phyloP scores from a whole-genome alignment of 2,113 vertebrate genomes.

The Callaeas wilsoni region DNA sequence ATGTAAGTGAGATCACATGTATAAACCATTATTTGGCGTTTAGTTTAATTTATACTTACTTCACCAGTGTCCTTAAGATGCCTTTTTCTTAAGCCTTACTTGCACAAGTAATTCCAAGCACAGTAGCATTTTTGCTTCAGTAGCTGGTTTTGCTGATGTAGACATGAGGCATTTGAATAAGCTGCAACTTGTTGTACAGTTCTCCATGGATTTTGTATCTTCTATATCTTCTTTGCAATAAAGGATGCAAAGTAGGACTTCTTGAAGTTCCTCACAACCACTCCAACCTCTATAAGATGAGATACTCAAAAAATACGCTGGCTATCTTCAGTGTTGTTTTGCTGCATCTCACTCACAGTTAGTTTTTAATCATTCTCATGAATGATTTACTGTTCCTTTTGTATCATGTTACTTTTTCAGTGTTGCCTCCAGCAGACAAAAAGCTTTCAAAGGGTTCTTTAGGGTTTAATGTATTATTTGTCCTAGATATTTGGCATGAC shows the following conservation, averaged over 20 bases:
- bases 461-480: constrained; percentile 23
- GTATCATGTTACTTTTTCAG: constrained; percentile 36
- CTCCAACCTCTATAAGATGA: background rate
- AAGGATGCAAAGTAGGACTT: background rate
- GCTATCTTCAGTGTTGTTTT: background rate
- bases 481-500: constrained; percentile 18
- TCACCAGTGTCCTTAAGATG: background rate
- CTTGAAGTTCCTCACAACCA: background rate
- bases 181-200: background rate
- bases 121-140: background rate
- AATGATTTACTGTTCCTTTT: constrained; percentile 48
- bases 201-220: background rate
- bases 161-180: background rate
- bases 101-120: background rate
- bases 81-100: background rate
- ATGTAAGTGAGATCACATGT: background rate
- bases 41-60: background rate
- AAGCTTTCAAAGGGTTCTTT: constrained; percentile 25
- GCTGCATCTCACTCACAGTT: background rate
- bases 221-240: background rate
- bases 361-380: constrained; percentile 15
- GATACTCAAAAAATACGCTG: background rate
- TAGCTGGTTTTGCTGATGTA: background rate
- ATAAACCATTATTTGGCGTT: background rate
- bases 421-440: constrained; percentile 2